A percentile compares a stretch with the other conserved stretches of the same genome.
Conservation (phyloP, 2,888 invertebrate genomes). For the Epistrophe grossulariae region DNA sequence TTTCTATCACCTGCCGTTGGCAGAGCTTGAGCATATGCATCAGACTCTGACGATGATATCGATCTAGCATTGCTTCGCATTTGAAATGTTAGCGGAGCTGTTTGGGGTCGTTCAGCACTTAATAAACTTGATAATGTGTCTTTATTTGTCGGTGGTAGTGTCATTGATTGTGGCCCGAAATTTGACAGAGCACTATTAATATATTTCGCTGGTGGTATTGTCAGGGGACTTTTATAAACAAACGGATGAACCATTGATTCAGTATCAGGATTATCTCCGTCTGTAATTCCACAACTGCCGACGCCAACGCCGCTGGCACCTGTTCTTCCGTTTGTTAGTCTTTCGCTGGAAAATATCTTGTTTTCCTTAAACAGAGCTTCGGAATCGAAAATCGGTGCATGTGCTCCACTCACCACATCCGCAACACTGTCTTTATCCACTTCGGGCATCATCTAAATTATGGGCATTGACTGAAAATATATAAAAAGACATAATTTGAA, state of each 20-base stretch:
- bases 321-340: slow-evolving; percentile 68
- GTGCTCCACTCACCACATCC: slow-evolving; percentile 82
- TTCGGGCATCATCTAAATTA: slow-evolving; percentile 83
- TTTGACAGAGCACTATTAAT: slow-evolving; percentile 57
- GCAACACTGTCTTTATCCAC: slow-evolving; percentile 82
- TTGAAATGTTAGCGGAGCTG: slow-evolving; percentile 67
- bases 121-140: slow-evolving; percentile 59
- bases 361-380: slow-evolving; percentile 78
- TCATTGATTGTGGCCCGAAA: slow-evolving; percentile 59
- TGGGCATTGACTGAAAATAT: slow-evolving; percentile 41
- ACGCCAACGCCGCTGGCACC: background rate
- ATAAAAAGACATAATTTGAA: background rate
- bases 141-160: slow-evolving; percentile 49
- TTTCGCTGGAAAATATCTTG: slow-evolving; percentile 72
- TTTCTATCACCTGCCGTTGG: slow-evolving; percentile 38
- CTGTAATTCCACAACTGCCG: slow-evolving; percentile 40
- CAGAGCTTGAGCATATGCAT: background rate
- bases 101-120: slow-evolving; percentile 65
- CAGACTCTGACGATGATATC: slow-evolving; percentile 44
- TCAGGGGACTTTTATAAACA: slow-evolving; percentile 82
- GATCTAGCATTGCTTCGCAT: slow-evolving; percentile 57
- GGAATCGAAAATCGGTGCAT: slow-evolving; percentile 80
- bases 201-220: slow-evolving; percentile 80
- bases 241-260: slow-evolving; percentile 79
- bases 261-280: slow-evolving; percentile 69